These are phyloP conservation scores for Echiichthys vipera DNA, from an alignment of 2,797 vertebrate genomes.

Conservation along the genomic window DNA sequence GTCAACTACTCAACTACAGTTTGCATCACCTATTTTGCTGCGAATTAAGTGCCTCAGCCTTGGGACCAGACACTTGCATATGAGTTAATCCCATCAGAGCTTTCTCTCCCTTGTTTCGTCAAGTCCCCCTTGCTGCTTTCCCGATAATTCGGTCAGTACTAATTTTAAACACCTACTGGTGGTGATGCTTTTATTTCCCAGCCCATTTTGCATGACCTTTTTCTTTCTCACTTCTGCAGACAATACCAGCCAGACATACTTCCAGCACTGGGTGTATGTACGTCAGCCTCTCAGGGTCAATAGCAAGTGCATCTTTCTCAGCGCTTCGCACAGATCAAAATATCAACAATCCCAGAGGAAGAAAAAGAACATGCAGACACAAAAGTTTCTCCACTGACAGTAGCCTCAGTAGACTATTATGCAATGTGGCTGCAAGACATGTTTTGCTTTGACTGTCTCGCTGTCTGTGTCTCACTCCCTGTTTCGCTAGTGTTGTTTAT, in stretches of 20 bases:
- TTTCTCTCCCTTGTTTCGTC: neutral
- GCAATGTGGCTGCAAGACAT: neutral
- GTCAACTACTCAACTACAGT: too few species aligned
- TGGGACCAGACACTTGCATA: neutral
- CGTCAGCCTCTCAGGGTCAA: neutral
- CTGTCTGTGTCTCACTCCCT: neutral
- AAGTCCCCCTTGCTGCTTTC: neutral
- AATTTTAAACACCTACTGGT: neutral
- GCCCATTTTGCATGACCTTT: neutral
- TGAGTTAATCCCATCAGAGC: constrained; percentile 10
- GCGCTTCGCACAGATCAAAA: neutral
- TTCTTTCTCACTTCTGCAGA: neutral
- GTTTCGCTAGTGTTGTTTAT: neutral
- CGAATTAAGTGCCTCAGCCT: neutral
- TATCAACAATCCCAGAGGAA: neutral
- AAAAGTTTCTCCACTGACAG: neutral
- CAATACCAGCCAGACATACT: neutral
- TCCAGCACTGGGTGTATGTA: neutral
- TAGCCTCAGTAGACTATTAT: neutral
- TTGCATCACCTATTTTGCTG: too few species aligned
- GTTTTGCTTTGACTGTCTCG: neutral
- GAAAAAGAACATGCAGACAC: neutral
- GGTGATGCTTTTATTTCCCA: neutral
- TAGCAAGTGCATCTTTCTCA: neutral
- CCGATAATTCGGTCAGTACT: neutral